Evolutionary conservation across 2,797 vertebrate genomes (phyloP).

Genomic region (Pygocentrus nattereri): DNA sequence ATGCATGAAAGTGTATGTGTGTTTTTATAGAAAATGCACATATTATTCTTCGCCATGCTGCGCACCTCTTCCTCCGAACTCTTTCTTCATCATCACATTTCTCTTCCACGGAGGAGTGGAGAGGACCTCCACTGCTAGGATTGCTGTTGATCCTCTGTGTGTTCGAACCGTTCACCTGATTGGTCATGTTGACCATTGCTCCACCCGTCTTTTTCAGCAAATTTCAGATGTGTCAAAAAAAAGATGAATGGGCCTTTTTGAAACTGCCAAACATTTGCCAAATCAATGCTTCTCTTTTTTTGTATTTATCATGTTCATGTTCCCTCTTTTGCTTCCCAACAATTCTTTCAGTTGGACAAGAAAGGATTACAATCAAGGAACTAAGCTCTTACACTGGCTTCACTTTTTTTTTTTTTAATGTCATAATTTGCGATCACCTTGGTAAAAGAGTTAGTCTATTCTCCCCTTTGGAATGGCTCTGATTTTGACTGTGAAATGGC

Average conservation of each 20-base stretch:
- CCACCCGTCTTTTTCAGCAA: slow-evolving; percentile 17
- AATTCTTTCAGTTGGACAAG: slow-evolving; percentile 62
- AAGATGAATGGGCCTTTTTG: slow-evolving; percentile 70
- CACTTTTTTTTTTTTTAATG: slow-evolving; percentile 29
- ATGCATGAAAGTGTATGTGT: slow-evolving; percentile 67
- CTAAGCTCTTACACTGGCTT: slow-evolving; percentile 63
- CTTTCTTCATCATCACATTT: slow-evolving; percentile 71
- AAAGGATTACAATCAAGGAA: slow-evolving; percentile 70
- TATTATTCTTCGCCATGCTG: slow-evolving; percentile 69
- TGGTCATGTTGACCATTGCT: slow-evolving; percentile 19
- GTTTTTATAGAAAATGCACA: slow-evolving; percentile 68
- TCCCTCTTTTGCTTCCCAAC: slow-evolving; percentile 55
- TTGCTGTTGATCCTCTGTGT: slow-evolving; percentile 53
- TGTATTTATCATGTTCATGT: slow-evolving; percentile 42
- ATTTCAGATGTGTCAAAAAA: slow-evolving; percentile 41
- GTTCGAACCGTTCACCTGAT: slow-evolving; percentile 29
- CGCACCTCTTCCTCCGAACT: slow-evolving; percentile 65
- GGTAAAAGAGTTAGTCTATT: slow-evolving; percentile 55
- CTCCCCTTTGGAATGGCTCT: slow-evolving; percentile 51
- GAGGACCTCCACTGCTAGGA: slow-evolving; percentile 64
- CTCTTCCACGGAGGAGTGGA: slow-evolving; percentile 62
- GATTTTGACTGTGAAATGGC: slow-evolving; percentile 9
- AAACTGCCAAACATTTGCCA: slow-evolving; percentile 89
- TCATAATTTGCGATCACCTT: slow-evolving; percentile 47
- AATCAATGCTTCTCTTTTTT: slow-evolving; percentile 71